Percentiles rank a stretch among this genome's conserved stretches.
These are phyloP conservation scores for Ceratina australensis DNA, from an alignment of 1,140 invertebrate genomes.

Conservation along the genomic window DNA sequence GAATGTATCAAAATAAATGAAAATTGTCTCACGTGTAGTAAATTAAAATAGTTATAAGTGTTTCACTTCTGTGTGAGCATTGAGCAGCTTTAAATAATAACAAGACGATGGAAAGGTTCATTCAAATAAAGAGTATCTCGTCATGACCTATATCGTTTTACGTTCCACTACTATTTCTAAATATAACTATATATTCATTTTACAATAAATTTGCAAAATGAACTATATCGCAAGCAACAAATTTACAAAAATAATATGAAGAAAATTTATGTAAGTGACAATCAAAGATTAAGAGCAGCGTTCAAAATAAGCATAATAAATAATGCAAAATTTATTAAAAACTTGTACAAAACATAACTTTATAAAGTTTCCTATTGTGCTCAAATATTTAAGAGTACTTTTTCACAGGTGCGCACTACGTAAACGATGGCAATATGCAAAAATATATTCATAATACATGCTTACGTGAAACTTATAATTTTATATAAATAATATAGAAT, in stretches of 20 bases:
- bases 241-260: conserved; percentile 72
- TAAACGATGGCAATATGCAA: too few species aligned
- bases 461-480: too few species aligned
- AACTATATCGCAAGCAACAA: conserved; percentile 41
- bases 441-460: too few species aligned
- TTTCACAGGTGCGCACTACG: too few species aligned
- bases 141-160: not conserved
- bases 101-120: conserved; percentile 10
- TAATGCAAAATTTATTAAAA: too few species aligned
- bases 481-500: conserved; percentile 52
- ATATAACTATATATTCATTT: conserved; percentile 30
- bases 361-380: too few species aligned
- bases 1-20: conserved; percentile 30
- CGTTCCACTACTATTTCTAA: conserved; percentile 5
- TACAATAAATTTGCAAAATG: conserved; percentile 45
- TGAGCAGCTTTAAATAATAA: conserved; percentile 2
- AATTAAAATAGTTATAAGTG: conserved; percentile 41
- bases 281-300: conserved; percentile 70
- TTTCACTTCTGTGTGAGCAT: conserved; percentile 6
- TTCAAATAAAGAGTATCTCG: conserved; percentile 6
- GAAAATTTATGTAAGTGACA: conserved; percentile 70
- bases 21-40: conserved; percentile 16
- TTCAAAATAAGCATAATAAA: too few species aligned
- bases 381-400: too few species aligned
- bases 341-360: conserved; percentile 44